A percentile compares a stretch with the other conserved stretches of the same genome.
phyloP scores from a whole-genome alignment of 2,113 vertebrate species.

The Paramormyrops kingsleyae region DNA sequence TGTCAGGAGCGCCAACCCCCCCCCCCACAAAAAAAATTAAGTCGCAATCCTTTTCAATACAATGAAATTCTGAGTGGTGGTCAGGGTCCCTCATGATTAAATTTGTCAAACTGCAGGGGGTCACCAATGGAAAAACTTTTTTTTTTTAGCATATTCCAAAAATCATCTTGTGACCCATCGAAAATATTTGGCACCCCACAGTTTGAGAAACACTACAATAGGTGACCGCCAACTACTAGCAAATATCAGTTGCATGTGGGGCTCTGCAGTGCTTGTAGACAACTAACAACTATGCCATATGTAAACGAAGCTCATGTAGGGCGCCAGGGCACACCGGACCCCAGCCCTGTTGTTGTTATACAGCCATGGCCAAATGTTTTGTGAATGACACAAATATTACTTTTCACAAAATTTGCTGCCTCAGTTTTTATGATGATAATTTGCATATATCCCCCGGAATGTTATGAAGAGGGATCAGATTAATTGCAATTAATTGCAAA shows the following conservation, averaged over 20 bases:
- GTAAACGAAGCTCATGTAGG: background rate
- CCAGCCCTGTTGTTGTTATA: no score
- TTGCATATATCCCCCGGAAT: no score
- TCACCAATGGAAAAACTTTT: background rate
- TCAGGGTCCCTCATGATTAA: background rate
- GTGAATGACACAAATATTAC: no score
- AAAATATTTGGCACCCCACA: background rate
- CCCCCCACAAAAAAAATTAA: background rate
- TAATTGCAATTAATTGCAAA: no score
- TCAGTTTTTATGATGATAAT: no score
- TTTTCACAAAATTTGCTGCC: no score
- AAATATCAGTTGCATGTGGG: background rate
- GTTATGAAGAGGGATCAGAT: no score
- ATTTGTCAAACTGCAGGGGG: background rate
- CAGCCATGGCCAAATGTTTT: no score
- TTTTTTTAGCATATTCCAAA: background rate
- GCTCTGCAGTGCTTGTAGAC: background rate
- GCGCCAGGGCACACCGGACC: background rate
- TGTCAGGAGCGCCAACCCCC: background rate
- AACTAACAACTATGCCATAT: background rate
- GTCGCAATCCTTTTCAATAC: background rate
- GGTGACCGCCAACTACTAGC: background rate
- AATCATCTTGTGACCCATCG: background rate
- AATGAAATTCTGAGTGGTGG: background rate
- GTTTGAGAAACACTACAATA: background rate